Base-by-base conservation (phyloP, 2,888 invertebrate species). In the Thereva unica region DNA sequence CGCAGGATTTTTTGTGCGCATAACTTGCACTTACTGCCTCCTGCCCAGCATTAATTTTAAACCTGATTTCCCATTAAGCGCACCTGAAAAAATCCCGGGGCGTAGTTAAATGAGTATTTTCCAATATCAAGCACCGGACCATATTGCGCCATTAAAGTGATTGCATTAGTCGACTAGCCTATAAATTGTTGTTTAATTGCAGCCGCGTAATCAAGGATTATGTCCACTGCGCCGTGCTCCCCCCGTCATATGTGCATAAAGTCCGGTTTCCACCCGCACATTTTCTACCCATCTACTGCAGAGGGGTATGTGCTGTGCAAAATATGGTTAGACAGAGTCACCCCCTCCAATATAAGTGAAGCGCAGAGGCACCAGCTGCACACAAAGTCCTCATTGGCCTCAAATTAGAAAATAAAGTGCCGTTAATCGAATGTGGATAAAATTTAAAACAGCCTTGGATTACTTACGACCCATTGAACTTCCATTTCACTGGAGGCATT, bases 131-230 rank as follows among this genome's bases (percentile, higher is more conserved):
- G 50, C 49, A 50, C 49, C 61, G 49, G 57, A 34, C 47, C 57
- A 59, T 47, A 59, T 47, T 23, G 23, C 10, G 57, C 57, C 47
- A 68, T 68, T 66, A 66, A 66, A 68, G 65, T 66, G 66, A 64
- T 68, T 64, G 66, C 66, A 68, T 66, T 68, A 66, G 57, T 44
- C 66, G 54, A 68, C 66, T 63, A 66, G 45, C 63, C 68, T 55
- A 68, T 68, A 66, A 66, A 66, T 68, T 68, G 50, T 66, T 50
- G 66, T 68, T 68, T 68, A 68, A 68, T 68, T 66, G 68, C 66
- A 61, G 61, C 35, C 45, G 49, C 57, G 57, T 61, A 61, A 61
- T 61, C 50, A 61, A 61, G 61, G 61, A 61, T 61, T 61, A 61
- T 23, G 23, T 23, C 23, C 23, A 23, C 23, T 2, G 1, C 23